Base-by-base conservation (phyloP, 2,888 invertebrate genomes). In the Drosophila melanocephala region DNA sequence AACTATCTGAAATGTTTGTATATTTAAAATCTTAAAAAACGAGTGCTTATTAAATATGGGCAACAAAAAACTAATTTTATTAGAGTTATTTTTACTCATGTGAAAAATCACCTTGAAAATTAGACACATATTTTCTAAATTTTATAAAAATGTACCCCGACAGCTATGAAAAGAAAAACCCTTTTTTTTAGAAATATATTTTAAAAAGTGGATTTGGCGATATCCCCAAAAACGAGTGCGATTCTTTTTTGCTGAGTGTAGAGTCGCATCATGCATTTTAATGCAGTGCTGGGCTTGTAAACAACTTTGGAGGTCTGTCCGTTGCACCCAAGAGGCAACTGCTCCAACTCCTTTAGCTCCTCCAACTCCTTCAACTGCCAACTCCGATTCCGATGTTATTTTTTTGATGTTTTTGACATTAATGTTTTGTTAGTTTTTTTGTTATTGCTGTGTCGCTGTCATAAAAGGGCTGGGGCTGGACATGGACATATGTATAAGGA, bases 391-490 rank as follows among this genome's bases (percentile, higher is more conserved):
- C 59, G 33, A 69, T 89, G 82, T 82, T 84, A 70, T 75, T 75
- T 66, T 82, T 80, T 77, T 91, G 91, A 88, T 87, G 83, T 81
- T 87, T 90, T 82, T 90, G 91, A 91, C 89, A 91, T 89, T 80
- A 82, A 87, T 91, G 89, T 79, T 77, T 90, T 88, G 89, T 88
- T 91, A 66, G 79, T 78, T 77, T 71, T 59, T 70, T 74, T 73
- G 77, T 72, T 74, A 52, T 75, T 73, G 83, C 67, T 71, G 86
- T 71, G 86, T 83, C 72, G 80, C 87, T 80, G 86, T 82, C 89
- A 79, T 83, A 88, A 88, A 85, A 86, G 79, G 75, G 81, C 70
- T 79, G 79, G 53, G 33, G 33, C 53, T 63, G 65, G 62, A 32
- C 60, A 42, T 68, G 47, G 58, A 70, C 61, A 58, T 62, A 52